Evolutionary conservation across 2,888 invertebrate species (phyloP), one percentile per base, ranked within the genome.

Genomic region (Heliconius cydno): DNA sequence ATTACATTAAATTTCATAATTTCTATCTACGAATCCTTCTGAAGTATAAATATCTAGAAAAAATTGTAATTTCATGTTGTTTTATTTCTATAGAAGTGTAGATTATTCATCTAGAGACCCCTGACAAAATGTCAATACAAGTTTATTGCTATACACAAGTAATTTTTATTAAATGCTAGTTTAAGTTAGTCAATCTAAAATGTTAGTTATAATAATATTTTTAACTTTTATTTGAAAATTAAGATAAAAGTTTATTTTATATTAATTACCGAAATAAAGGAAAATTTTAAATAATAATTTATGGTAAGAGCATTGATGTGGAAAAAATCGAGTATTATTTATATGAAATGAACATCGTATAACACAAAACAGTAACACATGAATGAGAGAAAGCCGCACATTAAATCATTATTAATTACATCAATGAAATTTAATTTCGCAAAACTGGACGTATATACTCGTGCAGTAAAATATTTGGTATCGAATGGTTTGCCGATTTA

Each of bases 321-420:
- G 22, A 67, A 67, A 22, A 22, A 22, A 7, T 22, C 52, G 10
- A 0, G 12, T n/a, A 60, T 60, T 60, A 22, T 3, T 60, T n/a
- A 60, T 19, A 65, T 28, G 15, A 41, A n/a, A 41, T 25, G 13
- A n/a, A 38, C 68, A 68, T n/a, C 41, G 41, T 41, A 41, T 41
- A 68, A 22, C 68, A 25, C 5, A 46, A 46, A 41, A 70, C 9
- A 46, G 34, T 41, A 70, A 41, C 70, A 41, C 41, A n/a, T 19
- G 41, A 41, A 70, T 46, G 28, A 41, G 41, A 19, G 13, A 9
- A 70, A 70, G 9, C 70, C 70, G 41, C 70, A 25, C 9, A 41
- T 70, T 70, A 70, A 70, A 70, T 46, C 41, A 28, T 70, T 41
- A 46, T 70, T 70, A 70, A 70, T 41, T 41, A 25, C 41, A 70